Base-by-base conservation (phyloP, 2,888 invertebrate species). In the Subacronicta megacephala region DNA sequence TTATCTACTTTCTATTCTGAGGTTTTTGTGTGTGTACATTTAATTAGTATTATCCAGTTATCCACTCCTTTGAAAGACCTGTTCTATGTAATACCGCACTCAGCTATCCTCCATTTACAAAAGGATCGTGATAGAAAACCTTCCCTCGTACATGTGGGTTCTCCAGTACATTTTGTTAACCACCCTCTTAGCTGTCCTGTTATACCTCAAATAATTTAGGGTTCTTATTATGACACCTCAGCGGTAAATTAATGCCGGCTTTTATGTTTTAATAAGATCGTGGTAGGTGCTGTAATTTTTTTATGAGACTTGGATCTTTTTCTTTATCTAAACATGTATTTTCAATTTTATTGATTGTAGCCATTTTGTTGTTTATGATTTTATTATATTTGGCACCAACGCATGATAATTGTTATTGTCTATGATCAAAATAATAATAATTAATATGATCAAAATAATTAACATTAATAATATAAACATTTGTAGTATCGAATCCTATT, bases 221-320 rank as follows among this genome's bases (percentile, higher is more conserved):
- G 17, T 7, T 52, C 36, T 61, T 7, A 65, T 47, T 44, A 60
- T 13, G 23, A 43, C 51, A 41, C 15, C 16, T 65, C 29, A 18
- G 29, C 38, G n/a, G 53, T 57, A 70, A 70, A 57, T 57, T 58
- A 70, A 29, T 12, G 23, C 31, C 44, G 55, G 15, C 62, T n/a
- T 69, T 73, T 40, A 72, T 73, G 52, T 42, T 55, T 58, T 63
- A 58, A 66, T 71, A 47, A 46, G 17, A 38, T 29, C 13, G 45
- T 15, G 26, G 31, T 49, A 38, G 35, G 31, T 15, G 18, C 16
- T 23, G 18, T 36, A 43, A 43, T 53, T 37, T 41, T 9, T 47
- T 44, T 13, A 57, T 35, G 17, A 38, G 35, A 1, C 38, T 26
- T 17, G 9, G 13, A 35, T 38, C 26, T 38, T 33, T 44, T 35